phyloP scores from a whole-genome alignment of 2,888 invertebrate species.

The Athripsodes cinereus region DNA sequence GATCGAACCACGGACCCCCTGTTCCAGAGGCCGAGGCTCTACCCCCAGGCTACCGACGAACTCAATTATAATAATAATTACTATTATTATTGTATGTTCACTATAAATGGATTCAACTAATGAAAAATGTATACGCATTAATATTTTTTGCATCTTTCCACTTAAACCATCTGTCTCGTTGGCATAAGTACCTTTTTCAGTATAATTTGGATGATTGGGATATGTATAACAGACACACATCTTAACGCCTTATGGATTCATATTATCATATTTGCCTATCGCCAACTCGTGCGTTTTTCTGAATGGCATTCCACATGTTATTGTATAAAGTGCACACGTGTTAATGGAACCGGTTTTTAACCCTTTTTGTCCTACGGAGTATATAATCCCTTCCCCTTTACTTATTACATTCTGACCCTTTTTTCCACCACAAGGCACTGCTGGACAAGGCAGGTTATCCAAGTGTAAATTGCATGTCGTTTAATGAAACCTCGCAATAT shows the following conservation, averaged over 20 bases:
- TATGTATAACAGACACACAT: not conserved
- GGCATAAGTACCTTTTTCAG: too few species aligned
- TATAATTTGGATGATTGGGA: too few species aligned
- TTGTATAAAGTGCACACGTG: slow-evolving; percentile 1
- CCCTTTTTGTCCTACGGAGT: not conserved
- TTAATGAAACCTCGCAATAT: slow-evolving; percentile 3
- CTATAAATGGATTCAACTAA: too few species aligned
- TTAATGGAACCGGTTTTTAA: slow-evolving; percentile 5
- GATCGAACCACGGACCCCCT: too few species aligned
- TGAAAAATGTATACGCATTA: too few species aligned
- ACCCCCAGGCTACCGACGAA: too few species aligned
- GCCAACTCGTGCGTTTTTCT: not conserved
- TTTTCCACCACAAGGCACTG: slow-evolving; percentile 7
- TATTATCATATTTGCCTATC: not conserved
- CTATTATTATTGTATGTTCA: too few species aligned
- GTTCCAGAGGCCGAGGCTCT: too few species aligned
- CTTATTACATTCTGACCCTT: slow-evolving; percentile 6
- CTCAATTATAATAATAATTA: too few species aligned
- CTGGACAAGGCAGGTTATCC: slow-evolving; percentile 6
- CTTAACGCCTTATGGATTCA: not conserved
- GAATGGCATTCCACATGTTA: not conserved
- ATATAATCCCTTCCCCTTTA: not conserved
- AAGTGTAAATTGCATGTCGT: slow-evolving; percentile 12
- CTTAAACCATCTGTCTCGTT: too few species aligned
- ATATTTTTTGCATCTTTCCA: too few species aligned